Evolutionary conservation across 2,113 vertebrate genomes (phyloP).

Genomic region (Ceyx margarethae): DNA sequence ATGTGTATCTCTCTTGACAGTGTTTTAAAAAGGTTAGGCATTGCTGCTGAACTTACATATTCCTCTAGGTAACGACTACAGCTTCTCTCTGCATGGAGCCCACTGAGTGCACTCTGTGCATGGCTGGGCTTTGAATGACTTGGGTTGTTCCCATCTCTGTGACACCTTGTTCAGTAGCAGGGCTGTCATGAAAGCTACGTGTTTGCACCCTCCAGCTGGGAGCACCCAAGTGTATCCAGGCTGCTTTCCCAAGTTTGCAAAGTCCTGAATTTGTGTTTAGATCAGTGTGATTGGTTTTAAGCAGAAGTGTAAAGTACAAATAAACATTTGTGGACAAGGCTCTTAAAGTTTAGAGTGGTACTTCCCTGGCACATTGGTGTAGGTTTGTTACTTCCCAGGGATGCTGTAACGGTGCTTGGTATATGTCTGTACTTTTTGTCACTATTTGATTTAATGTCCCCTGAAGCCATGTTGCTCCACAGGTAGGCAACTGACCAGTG

Average conservation of each 20-base stretch:
- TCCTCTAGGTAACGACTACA: not conserved
- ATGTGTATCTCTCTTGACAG: fast-evolving
- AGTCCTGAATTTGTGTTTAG: not conserved
- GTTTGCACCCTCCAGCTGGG: not conserved
- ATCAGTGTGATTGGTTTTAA: not conserved
- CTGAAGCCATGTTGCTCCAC: fast-evolving
- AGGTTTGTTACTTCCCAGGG: not conserved
- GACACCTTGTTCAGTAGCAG: not conserved
- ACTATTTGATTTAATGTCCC: not conserved
- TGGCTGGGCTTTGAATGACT: not conserved
- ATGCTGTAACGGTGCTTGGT: not conserved
- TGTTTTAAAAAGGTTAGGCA: not conserved
- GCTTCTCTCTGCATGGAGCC: not conserved
- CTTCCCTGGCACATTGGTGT: not conserved
- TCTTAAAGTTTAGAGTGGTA: not conserved
- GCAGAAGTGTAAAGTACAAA: not conserved
- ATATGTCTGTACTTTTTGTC: not conserved
- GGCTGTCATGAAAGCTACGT: not conserved
- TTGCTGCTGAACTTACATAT: not conserved
- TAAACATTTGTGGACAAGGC: not conserved
- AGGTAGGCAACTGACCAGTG: fast-evolving
- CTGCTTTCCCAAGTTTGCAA: not conserved
- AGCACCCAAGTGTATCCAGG: not conserved
- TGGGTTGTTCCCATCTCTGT: not conserved
- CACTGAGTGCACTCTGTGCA: not conserved